Base-by-base conservation (phyloP, 2,113 vertebrate species). In the Poecile atricapillus region DNA sequence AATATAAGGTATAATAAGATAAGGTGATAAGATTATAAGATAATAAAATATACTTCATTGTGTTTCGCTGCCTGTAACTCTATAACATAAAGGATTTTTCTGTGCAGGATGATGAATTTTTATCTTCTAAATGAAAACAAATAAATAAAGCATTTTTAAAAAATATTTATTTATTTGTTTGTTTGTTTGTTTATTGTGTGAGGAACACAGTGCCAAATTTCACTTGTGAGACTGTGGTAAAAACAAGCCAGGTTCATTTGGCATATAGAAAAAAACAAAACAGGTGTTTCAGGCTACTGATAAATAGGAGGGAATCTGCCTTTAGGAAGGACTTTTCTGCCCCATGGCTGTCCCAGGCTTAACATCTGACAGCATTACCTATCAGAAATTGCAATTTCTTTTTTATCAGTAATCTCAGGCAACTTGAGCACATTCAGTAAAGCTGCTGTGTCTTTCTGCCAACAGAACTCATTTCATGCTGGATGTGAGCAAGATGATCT, bases 401-500 rank as follows among this genome's bases (percentile, higher is more conserved):
- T 94, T 68, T 59, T 91, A 75, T 91, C 71, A 89, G 31, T n/a
- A 70, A 70, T 95, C 69, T 94, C 39, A 17, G 60, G 35, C 68
- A 87, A 89, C 55, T 25, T 67, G 69, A 89, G 30, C 33, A 56
- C 62, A 41, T 71, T 79, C 56, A 50, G 69, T 33, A 84, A 75
- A 89, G 65, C 69, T 78, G 30, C 43, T 89, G 55, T 33, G 43
- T 43, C 64, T 53, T 93, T 83, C 60, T 81, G 69, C 39, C 64
- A 52, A 23, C 35, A 78, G 65, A 96, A 91, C 53, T 53, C 35
- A 89, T 92, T 91, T 91, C 87, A 89, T 70, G 73, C 64, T 87
- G 81, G 47, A 89, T 87, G 44, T 64, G 35, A 87, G 56, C 14
- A 87, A 74, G 33, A 71, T 8, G 15, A 87, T 70, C 64, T 69